Evolutionary conservation across 1,140 invertebrate genomes (phyloP), one percentile per base, ranked within the genome.

Genomic region (Cardiocondyla obscurior): DNA sequence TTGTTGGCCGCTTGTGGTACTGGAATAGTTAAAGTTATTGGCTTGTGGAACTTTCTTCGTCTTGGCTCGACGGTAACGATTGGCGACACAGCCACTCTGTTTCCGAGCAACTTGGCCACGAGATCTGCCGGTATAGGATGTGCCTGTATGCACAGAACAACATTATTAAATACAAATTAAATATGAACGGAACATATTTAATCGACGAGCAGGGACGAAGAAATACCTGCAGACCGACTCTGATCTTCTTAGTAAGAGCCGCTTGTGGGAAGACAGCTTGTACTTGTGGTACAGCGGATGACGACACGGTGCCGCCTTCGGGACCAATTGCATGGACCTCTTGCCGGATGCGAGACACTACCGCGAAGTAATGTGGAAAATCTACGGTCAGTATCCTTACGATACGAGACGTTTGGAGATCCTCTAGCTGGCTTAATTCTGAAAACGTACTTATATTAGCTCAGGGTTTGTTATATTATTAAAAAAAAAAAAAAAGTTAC

Each of bases 61-160:
- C 99, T 94, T 22, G 99, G 99, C 94, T 99, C 98, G 16, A 99
- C 98, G 0, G 98, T 99, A n/a, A 99, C 97, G 77, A 99, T 98
- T 28, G 98, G 98, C 73, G 98, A 98, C 16, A 98, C 97, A 6
- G 98, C 98, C 4, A 99, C 97, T 76, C 97, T 96, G 92, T 98
- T 98, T 53, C 98, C 98, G 84, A 99, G 95, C 73, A 98, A 94
- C 90, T 98, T 98, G 1, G 96, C 95, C 33, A 98, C 96, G 25
- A 98, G 94, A 90, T 98, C 98, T 10, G 96, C 94, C 33, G 96
- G 95, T 88, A 99, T 97, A 22, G 97, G 98, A 94, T 99, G 98
- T 69, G 98, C 98, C 96, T 99, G 90, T 58, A 93, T 7, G 12
- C 89, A 67, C n/a, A 82, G 10, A 86, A 81, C 33, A 55, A 5